Conservation (phyloP, 1,140 invertebrate genomes). For the Camponotus pennsylvanicus region DNA sequence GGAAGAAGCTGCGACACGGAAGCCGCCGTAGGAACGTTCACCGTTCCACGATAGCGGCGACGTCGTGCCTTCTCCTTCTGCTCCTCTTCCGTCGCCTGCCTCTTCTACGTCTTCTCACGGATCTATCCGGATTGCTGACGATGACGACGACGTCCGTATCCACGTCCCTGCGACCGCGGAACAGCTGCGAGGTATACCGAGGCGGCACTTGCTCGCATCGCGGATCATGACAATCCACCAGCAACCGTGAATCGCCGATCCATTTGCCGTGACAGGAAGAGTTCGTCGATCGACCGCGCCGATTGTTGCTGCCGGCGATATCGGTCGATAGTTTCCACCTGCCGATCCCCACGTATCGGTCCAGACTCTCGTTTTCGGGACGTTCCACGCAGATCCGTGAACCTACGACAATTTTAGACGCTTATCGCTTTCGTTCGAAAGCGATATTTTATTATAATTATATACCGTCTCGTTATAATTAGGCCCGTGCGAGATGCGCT, state of each 20-base stretch:
- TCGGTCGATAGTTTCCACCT: conserved; percentile 77
- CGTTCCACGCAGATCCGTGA: conserved; percentile 74
- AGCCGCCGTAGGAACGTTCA: conserved; percentile 23
- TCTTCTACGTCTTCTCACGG: conserved; percentile 31
- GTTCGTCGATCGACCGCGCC: conserved; percentile 15
- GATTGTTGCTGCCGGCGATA: conserved; percentile 35
- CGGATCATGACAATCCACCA: conserved; percentile 54
- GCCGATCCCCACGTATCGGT: conserved; percentile 69
- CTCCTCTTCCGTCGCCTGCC: conserved; percentile 39
- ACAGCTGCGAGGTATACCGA: conserved; percentile 9
- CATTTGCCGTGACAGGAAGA: conserved; percentile 77
- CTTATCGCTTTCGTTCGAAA: conserved; percentile 20
- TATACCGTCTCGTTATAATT: not conserved
- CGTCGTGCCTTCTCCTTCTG: conserved; percentile 31
- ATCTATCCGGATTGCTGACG: conserved; percentile 17
- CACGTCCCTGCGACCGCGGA: conserved; percentile 5
- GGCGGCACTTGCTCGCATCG: conserved; percentile 15
- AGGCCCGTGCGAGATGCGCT: no score
- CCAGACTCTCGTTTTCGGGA: conserved; percentile 57
- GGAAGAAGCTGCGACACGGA: not conserved
- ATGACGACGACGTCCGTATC: not conserved
- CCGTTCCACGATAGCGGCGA: not conserved
- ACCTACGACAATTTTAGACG: conserved; percentile 65
- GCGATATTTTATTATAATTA: conserved; percentile 3
- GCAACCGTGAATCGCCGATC: conserved; percentile 71